phyloP scores from a whole-genome alignment of 2,888 invertebrate species.

The Agriopis leucophaearia region DNA sequence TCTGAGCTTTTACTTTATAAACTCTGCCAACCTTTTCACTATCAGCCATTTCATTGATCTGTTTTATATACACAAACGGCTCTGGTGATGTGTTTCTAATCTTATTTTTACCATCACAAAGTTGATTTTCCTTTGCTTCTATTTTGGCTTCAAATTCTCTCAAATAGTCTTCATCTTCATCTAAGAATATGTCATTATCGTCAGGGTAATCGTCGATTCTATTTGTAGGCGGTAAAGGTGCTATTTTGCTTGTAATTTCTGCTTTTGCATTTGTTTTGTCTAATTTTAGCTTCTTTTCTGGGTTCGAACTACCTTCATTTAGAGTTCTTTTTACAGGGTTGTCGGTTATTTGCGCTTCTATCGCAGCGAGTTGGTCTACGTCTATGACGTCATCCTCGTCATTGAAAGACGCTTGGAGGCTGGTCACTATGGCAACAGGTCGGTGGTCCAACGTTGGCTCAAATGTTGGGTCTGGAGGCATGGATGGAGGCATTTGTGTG shows the following conservation, averaged over 20 bases:
- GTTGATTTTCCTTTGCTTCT: slow-evolving; percentile 51
- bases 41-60: slow-evolving; percentile 69
- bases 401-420: slow-evolving; percentile 57
- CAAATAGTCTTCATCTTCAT: slow-evolving; percentile 73
- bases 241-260: slow-evolving; percentile 7
- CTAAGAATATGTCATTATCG: slow-evolving; percentile 63
- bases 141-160: slow-evolving; percentile 69
- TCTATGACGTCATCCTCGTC: slow-evolving; percentile 74
- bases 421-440: slow-evolving; percentile 60
- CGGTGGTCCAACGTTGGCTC: slow-evolving; percentile 51
- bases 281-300: slow-evolving; percentile 69
- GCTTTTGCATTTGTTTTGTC: slow-evolving; percentile 38
- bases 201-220: slow-evolving; percentile 66
- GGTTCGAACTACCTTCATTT: slow-evolving; percentile 49
- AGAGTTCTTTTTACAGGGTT: slow-evolving; percentile 60
- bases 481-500: slow-evolving; percentile 55
- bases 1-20: slow-evolving; percentile 86
- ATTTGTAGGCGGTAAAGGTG: slow-evolving; percentile 39
- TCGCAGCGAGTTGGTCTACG: slow-evolving; percentile 68
- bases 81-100: slow-evolving; percentile 58
- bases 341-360: slow-evolving; percentile 67
- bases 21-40: slow-evolving; percentile 69
- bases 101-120: slow-evolving; percentile 36
- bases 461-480: slow-evolving; percentile 27
- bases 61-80: slow-evolving; percentile 80